Conservation (phyloP, 2,888 invertebrate species). For the Erebia palarica region DNA sequence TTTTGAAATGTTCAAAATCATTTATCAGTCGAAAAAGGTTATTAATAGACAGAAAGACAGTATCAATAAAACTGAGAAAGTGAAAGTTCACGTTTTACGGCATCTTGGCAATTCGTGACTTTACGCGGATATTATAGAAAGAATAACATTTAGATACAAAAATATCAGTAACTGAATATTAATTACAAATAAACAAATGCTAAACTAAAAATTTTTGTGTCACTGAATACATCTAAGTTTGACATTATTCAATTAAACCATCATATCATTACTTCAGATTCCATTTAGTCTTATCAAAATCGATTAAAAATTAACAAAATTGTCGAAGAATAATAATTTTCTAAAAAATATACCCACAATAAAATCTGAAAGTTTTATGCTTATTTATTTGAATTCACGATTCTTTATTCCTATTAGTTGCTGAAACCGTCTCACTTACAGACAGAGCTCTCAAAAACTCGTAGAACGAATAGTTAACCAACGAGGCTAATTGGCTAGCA, state of each 20-base stretch:
- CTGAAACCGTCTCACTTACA: neutral
- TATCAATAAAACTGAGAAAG: constrained; percentile 25
- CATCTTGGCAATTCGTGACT: constrained; percentile 11
- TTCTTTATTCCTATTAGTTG: constrained; percentile 3
- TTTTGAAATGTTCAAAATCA: too few relatives aligned
- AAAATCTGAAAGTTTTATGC: neutral
- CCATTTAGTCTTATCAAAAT: too few relatives aligned
- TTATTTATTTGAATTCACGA: constrained; percentile 12
- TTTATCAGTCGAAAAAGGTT: neutral
- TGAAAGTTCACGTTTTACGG: constrained; percentile 26
- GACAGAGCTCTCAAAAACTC: constrained; percentile 13
- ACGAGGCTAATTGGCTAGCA: constrained; percentile 20
- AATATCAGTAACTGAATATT: too few relatives aligned
- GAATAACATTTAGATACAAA: too few relatives aligned
- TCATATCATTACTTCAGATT: too few relatives aligned
- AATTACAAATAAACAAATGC: too few relatives aligned
- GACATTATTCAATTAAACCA: too few relatives aligned
- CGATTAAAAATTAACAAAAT: too few relatives aligned
- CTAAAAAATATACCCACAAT: too few relatives aligned
- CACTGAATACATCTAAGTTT: too few relatives aligned
- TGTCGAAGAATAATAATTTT: too few relatives aligned
- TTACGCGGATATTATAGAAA: neutral
- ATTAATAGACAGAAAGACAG: neutral
- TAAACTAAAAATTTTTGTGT: too few relatives aligned
- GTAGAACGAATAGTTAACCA: constrained; percentile 18